Base-by-base conservation (phyloP, 2,797 vertebrate genomes). In the Leptodactylus fallax region DNA sequence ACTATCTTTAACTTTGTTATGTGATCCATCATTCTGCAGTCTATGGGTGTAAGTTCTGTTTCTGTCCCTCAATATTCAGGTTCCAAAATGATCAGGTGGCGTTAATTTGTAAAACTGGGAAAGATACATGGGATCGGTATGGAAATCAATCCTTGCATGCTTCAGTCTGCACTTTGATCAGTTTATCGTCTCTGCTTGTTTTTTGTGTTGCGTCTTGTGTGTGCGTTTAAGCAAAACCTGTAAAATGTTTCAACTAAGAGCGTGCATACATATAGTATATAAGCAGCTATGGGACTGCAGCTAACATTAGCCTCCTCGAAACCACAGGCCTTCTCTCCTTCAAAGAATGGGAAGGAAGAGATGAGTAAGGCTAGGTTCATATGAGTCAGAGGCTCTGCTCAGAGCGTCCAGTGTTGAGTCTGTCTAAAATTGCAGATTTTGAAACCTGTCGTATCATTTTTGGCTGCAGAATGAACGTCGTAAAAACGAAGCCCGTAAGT, bases 81-180 rank as follows among this genome's bases (percentile, higher is more conserved):
- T 96, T 96, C 93, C 95, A 96, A 93, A 95, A 91, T 89, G 95
- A 96, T 90, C 95, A 96, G 91, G 94, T 95, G 90, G 94, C 95
- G 91, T 91, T 94, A 91, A 94, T 96, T 92, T 94, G 94, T 92
- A 96, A 95, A 95, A 95, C 94, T 91, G 95, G 95, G 90, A 95
- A 95, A 94, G 95, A 93, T 92, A 96, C 95, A 88, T 93, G 95
- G 94, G 95, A 96, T 93, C 92, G 95, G 95, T 96, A 96, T 93
- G 95, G 92, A 87, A 51, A 85, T 92, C 90, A 87, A 83, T 83
- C 90, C 87, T 89, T 85, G 77, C 76, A 55, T 81, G 77, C 25
- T 81, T 79, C 17, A 12, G 23, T 84, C 63, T 87, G 49, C 61
- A 53, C 63, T 79, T 12, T 25, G 3, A 74, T 74, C 56, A 6